These are phyloP conservation scores for Globodera ellingtonae DNA, from an alignment of 1,140 invertebrate genomes.

Conservation along the genomic window DNA sequence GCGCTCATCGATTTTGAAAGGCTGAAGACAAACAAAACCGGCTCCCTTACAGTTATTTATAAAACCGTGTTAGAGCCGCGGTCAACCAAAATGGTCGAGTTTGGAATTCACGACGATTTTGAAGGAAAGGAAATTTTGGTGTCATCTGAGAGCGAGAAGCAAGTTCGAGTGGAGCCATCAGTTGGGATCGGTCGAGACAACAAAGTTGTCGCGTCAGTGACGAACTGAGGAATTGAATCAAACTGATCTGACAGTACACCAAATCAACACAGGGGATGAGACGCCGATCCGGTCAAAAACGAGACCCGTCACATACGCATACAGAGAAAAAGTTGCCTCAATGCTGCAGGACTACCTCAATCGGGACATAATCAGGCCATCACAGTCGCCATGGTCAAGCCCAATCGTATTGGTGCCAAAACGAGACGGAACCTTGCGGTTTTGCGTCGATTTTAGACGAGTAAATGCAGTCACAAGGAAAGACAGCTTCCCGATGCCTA, in stretches of 20 bases:
- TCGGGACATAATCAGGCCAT: constrained; percentile 5
- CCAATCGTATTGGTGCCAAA: constrained; percentile 69
- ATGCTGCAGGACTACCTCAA: constrained; percentile 17
- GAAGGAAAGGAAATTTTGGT: neutral
- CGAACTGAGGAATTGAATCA: constrained; percentile 66
- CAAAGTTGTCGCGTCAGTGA: neutral
- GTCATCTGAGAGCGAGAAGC: neutral
- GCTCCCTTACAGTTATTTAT: neutral
- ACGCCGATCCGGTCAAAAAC: constrained; percentile 36
- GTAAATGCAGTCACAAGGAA: constrained; percentile 66
- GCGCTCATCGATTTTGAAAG: constrained; percentile 2
- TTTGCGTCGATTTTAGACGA: constrained; percentile 68
- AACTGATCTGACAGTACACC: constrained; percentile 49
- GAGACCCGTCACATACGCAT: neutral
- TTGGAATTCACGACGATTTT: neutral
- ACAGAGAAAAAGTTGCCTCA: neutral
- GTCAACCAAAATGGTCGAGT: neutral
- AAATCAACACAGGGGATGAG: constrained; percentile 53
- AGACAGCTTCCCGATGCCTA: constrained; percentile 68
- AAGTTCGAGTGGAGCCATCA: neutral
- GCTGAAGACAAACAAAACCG: neutral
- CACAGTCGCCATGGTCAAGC: constrained; percentile 66
- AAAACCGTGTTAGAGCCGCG: constrained; percentile 14
- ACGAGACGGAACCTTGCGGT: constrained; percentile 66
- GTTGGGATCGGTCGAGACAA: neutral